These are phyloP conservation scores for Marmota monax DNA, from an alignment of 2,113 vertebrate genomes.

Conservation along the genomic window DNA sequence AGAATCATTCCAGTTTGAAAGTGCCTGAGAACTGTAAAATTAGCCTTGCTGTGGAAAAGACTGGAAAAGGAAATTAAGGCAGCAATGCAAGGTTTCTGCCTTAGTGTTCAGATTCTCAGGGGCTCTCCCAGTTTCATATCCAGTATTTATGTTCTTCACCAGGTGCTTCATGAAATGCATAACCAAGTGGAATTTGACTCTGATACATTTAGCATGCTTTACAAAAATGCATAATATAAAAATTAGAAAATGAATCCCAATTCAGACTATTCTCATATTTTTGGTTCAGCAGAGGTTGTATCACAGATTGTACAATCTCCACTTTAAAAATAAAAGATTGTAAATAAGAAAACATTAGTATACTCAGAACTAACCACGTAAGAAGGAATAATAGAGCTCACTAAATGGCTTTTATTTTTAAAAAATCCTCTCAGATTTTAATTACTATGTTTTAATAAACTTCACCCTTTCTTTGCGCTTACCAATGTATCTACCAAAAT, in stretches of 20 bases:
- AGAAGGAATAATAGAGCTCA: background rate
- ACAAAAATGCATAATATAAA: background rate
- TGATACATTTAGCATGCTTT: background rate
- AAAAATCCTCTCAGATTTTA: constrained; percentile 9
- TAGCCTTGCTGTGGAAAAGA: background rate
- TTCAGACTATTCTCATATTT: background rate
- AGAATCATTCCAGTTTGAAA: background rate
- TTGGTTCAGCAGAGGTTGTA: background rate
- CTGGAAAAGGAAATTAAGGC: background rate
- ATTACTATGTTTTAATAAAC: constrained; percentile 6
- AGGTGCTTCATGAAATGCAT: background rate
- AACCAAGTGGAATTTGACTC: background rate
- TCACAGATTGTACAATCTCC: background rate
- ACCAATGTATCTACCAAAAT: background rate
- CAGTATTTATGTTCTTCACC: background rate
- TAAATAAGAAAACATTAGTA: constrained; percentile 8
- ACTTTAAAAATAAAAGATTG: background rate
- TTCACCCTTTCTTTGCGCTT: background rate
- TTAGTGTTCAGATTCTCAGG: background rate
- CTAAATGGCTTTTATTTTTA: background rate
- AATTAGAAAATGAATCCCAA: background rate
- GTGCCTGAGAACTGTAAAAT: background rate
- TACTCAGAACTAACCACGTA: background rate
- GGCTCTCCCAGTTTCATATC: background rate
- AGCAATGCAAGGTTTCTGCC: background rate